phyloP scores from a whole-genome alignment of 2,113 vertebrate species.

The Ranitomeya variabilis region DNA sequence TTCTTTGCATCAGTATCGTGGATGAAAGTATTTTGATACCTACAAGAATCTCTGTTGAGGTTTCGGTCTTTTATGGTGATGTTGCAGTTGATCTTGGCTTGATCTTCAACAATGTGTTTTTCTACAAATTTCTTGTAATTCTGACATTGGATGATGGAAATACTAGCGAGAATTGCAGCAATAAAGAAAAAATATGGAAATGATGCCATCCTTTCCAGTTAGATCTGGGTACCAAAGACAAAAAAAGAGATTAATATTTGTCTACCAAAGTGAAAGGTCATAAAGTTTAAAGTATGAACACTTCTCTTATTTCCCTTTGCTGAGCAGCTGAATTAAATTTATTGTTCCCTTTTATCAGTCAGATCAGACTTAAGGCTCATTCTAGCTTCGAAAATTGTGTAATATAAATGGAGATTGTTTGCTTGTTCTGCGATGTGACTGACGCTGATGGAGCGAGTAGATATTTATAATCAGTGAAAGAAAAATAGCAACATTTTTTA shows the following conservation, averaged over 20 bases:
- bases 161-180: neutral
- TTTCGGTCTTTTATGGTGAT: slow-evolving; percentile 23
- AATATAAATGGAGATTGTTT: too few species aligned
- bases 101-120: slow-evolving; percentile 43
- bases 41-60: neutral
- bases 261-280: neutral
- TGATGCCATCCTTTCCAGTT: neutral
- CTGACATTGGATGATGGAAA: neutral
- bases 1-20: slow-evolving; percentile 30
- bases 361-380: too few species aligned
- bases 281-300: neutral
- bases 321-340: too few species aligned
- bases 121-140: slow-evolving; percentile 9
- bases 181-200: neutral
- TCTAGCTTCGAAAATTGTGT: too few species aligned
- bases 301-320: too few species aligned
- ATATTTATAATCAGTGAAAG: too few species aligned
- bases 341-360: too few species aligned
- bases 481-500: too few species aligned
- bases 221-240: slow-evolving; percentile 7
- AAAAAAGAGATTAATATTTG: neutral
- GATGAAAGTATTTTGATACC: slow-evolving; percentile 44
- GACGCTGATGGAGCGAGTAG: too few species aligned
- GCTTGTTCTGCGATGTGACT: too few species aligned
- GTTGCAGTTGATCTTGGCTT: slow-evolving; percentile 40